Percentiles rank a stretch among this genome's conserved stretches.
phyloP scores from a whole-genome alignment of 2,113 vertebrate species.

The Eupsittula cactorum region DNA sequence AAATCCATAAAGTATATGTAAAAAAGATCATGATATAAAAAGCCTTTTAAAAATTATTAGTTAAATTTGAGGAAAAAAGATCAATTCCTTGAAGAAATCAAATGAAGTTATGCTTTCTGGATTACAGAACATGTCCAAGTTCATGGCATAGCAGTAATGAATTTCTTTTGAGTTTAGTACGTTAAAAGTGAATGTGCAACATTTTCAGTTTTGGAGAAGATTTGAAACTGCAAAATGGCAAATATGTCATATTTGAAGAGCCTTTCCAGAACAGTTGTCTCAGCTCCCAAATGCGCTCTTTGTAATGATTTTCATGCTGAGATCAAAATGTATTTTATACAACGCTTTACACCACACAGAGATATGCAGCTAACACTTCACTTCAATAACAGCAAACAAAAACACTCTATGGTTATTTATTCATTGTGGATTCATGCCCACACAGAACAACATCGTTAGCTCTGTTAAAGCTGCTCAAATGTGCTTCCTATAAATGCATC shows the following conservation, averaged over 20 bases:
- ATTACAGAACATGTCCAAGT: neutral
- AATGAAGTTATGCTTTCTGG: neutral
- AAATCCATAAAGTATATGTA: neutral
- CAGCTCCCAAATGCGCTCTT: conserved; percentile 32
- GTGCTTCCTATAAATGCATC: neutral
- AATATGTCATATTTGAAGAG: conserved; percentile 19
- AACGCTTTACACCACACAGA: conserved; percentile 28
- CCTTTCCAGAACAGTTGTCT: conserved; percentile 48
- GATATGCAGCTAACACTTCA: conserved; percentile 47
- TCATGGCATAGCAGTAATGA: neutral
- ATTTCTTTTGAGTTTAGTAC: conserved; percentile 11
- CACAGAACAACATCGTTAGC: conserved; percentile 37
- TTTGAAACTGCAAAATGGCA: conserved; percentile 43
- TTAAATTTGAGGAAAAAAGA: neutral
- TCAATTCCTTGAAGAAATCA: neutral
- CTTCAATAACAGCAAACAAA: conserved; percentile 49
- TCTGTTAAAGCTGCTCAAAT: conserved; percentile 5
- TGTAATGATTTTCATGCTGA: conserved; percentile 47
- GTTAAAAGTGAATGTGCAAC: conserved; percentile 17
- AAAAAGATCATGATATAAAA: neutral
- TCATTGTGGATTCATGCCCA: conserved; percentile 50
- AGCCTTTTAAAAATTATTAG: neutral
- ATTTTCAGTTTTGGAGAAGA: neutral
- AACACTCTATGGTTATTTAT: conserved; percentile 30
- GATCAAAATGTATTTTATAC: conserved; percentile 43